These are phyloP conservation scores for Tonatia bakeri DNA, from an alignment of 2,113 vertebrate genomes.

Conservation along the genomic window DNA sequence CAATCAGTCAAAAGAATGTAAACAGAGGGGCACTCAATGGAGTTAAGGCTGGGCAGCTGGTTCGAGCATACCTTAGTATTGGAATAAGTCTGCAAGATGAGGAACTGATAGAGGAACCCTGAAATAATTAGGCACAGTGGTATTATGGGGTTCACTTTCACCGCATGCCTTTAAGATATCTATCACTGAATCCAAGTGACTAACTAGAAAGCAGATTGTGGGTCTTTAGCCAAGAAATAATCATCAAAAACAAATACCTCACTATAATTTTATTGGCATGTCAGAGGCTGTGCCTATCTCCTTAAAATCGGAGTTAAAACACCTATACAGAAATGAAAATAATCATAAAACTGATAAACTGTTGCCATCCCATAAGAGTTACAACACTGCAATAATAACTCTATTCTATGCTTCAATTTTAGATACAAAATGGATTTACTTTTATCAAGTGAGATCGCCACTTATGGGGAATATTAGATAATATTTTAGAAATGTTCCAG, in stretches of 20 bases:
- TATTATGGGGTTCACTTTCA: background rate
- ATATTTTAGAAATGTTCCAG: constrained; percentile 48
- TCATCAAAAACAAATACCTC: constrained; percentile 27
- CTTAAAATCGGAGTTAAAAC: constrained; percentile 33
- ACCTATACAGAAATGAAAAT: constrained; percentile 5
- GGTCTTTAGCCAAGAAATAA: constrained; percentile 10
- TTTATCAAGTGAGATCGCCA: background rate
- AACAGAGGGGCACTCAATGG: constrained; percentile 51
- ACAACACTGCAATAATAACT: background rate
- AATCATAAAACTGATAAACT: constrained; percentile 20
- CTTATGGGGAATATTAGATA: background rate
- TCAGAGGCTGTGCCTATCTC: background rate
- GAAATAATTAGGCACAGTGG: constrained; percentile 17
- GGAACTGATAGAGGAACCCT: background rate
- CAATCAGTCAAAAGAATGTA: constrained; percentile 49
- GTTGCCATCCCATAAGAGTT: background rate
- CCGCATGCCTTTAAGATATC: background rate
- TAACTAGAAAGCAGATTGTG: background rate
- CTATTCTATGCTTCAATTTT: constrained; percentile 8
- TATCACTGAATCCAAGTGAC: background rate
- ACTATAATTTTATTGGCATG: background rate
- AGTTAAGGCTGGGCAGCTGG: constrained; percentile 31
- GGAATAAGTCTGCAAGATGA: background rate
- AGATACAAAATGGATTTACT: constrained; percentile 31
- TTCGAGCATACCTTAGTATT: background rate